A percentile compares a stretch with the other conserved stretches of the same genome.
These are phyloP conservation scores for Globia sparganii DNA, from an alignment of 2,888 invertebrate species.

Conservation along the genomic window DNA sequence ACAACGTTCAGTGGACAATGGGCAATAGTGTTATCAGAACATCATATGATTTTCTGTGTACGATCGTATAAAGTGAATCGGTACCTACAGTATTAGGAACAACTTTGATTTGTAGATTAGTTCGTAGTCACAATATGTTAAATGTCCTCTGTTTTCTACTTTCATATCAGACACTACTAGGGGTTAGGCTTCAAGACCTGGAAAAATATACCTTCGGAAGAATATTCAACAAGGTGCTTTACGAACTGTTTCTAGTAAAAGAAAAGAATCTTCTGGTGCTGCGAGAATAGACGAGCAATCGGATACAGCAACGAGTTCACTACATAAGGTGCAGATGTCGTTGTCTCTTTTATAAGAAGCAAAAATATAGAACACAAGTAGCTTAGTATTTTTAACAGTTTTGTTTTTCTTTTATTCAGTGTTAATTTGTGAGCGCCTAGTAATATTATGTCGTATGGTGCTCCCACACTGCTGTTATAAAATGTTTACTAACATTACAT, in stretches of 20 bases:
- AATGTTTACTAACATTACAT: too few relatives aligned
- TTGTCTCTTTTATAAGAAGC: background rate
- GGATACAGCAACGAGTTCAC: background rate
- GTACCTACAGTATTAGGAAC: conserved; percentile 34
- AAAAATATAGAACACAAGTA: too few relatives aligned
- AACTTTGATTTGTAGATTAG: conserved; percentile 42
- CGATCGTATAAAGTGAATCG: conserved; percentile 51
- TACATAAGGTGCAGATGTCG: conserved; percentile 22
- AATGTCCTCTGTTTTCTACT: background rate
- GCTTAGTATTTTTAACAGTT: background rate
- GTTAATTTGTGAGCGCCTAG: background rate
- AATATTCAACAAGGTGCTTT: background rate
- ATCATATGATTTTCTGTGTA: conserved; percentile 70
- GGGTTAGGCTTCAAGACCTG: background rate
- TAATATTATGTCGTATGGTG: too few relatives aligned
- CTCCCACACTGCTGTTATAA: too few relatives aligned
- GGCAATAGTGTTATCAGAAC: conserved; percentile 77
- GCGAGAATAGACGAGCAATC: too few relatives aligned
- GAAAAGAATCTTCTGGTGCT: background rate
- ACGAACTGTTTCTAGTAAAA: background rate
- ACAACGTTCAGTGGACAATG: conserved; percentile 79
- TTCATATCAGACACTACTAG: background rate
- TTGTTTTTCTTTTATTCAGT: background rate
- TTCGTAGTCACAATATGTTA: background rate
- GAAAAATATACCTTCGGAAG: background rate